phyloP scores from a whole-genome alignment of 2,113 vertebrate genomes.

The Tapirus terrestris region DNA sequence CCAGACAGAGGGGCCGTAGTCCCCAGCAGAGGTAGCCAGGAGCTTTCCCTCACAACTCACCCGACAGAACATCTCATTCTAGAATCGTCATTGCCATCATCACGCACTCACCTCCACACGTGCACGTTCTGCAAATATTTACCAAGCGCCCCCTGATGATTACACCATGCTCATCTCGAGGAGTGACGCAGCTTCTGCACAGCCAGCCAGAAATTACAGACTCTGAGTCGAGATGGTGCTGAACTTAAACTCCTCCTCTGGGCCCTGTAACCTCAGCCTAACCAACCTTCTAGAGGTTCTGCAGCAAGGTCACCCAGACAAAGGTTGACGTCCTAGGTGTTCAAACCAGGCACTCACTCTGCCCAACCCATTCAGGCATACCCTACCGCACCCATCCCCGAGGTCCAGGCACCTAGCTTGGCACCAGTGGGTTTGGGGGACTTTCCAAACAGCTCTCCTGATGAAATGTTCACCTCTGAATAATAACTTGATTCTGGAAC shows the following conservation, averaged over 20 bases:
- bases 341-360: background rate
- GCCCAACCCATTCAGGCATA: background rate
- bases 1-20: background rate
- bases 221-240: background rate
- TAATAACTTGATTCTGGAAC: background rate
- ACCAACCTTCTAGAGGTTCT: no score
- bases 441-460: background rate
- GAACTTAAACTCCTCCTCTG: background rate
- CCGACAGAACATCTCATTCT: background rate
- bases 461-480: background rate
- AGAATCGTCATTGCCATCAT: background rate
- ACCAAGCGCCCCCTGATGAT: background rate
- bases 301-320: background rate
- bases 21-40: background rate
- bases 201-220: background rate
- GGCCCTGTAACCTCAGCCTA: background rate
- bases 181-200: background rate
- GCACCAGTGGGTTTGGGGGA: no score
- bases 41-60: background rate
- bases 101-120: accelerated
- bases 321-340: background rate
- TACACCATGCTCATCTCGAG: accelerated
- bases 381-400: accelerated
- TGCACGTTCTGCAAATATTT: background rate
- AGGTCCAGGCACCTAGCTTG: accelerated